Conservation (phyloP, 2,113 vertebrate species). For the Nycticebus coucang region DNA sequence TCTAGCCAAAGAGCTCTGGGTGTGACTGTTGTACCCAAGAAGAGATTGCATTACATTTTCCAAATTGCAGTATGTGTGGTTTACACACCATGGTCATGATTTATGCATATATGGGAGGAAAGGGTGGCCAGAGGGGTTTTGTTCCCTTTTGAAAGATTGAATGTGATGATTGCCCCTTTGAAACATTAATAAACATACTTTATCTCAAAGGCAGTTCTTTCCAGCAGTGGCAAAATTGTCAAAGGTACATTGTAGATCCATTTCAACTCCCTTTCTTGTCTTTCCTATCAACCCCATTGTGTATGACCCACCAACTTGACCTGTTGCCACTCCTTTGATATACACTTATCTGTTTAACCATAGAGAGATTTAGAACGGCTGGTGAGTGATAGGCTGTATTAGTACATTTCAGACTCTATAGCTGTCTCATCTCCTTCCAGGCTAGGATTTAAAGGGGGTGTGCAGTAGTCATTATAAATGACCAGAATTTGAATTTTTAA, state of each 20-base stretch:
- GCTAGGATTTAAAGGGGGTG: neutral
- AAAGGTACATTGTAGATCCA: neutral
- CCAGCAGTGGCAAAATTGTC: neutral
- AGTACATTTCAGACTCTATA: neutral
- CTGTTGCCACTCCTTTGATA: neutral
- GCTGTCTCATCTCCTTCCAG: neutral
- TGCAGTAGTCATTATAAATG: neutral
- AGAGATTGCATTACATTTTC: neutral
- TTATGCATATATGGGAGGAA: neutral
- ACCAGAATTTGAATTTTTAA: neutral
- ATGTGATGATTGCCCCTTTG: neutral
- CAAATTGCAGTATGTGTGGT: neutral
- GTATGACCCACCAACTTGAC: neutral
- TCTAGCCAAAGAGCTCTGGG: neutral
- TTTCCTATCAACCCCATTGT: neutral
- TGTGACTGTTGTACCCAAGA: neutral
- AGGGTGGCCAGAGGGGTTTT: neutral
- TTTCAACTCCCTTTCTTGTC: neutral
- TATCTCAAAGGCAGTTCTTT: constrained; percentile 2
- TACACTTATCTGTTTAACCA: neutral
- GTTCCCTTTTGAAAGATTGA: constrained; percentile 2
- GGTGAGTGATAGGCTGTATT: neutral
- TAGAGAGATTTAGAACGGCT: neutral
- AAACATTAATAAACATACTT: neutral
- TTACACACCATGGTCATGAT: neutral